Evolutionary conservation across 1,140 invertebrate genomes (phyloP).

Genomic region (Araneus ventricosus): DNA sequence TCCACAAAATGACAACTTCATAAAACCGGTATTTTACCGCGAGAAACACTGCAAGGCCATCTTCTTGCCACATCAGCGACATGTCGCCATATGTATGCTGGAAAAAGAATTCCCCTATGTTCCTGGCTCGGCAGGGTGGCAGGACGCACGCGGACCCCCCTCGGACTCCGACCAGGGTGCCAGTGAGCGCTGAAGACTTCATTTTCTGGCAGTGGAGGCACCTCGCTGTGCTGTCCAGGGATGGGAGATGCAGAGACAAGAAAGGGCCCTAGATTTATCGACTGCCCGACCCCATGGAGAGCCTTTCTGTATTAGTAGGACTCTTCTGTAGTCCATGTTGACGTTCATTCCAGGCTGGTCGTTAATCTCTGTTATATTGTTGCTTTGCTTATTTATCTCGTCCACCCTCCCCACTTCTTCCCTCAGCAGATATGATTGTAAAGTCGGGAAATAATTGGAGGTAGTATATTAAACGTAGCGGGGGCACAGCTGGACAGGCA

Average conservation of each 20-base stretch:
- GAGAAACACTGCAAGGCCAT: constrained; percentile 36
- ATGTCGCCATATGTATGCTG: constrained; percentile 66
- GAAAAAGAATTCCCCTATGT: constrained; percentile 49
- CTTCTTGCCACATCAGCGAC: constrained; percentile 57
- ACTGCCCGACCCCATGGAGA: constrained; percentile 36
- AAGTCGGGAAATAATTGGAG: constrained; percentile 36
- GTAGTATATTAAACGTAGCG: constrained; percentile 32
- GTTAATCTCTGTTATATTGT: constrained; percentile 39
- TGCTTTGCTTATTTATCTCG: constrained; percentile 1
- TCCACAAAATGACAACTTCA: constrained; percentile 4
- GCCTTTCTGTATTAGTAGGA: constrained; percentile 27
- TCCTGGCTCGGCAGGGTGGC: constrained; percentile 29
- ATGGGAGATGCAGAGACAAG: constrained; percentile 59
- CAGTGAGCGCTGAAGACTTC: constrained; percentile 55
- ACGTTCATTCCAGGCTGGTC: constrained; percentile 50
- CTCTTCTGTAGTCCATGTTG: constrained; percentile 27
- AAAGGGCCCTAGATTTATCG: constrained; percentile 61
- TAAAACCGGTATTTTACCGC: too few species aligned
- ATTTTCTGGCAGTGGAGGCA: constrained; percentile 49
- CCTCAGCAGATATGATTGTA: background rate
- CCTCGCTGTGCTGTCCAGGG: constrained; percentile 54
- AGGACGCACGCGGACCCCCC: constrained; percentile 36
- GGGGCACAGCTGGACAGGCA: background rate
- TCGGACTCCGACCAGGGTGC: constrained; percentile 7
- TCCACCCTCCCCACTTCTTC: background rate